phyloP scores from a whole-genome alignment of 2,113 vertebrate genomes.

The Pontoporia blainvillei region DNA sequence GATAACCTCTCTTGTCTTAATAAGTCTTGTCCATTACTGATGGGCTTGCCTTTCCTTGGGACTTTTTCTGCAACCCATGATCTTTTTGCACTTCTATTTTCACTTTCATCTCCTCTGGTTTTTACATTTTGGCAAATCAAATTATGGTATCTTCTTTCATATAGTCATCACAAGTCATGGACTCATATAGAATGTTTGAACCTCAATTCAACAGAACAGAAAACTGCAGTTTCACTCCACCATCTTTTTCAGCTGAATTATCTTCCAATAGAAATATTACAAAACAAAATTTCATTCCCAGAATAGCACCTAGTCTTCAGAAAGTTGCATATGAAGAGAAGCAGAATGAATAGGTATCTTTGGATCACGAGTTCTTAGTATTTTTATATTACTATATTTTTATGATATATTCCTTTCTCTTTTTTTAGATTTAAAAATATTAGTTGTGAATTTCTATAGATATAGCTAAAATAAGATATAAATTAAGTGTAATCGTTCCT shows the following conservation, averaged over 20 bases:
- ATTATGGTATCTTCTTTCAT: conserved; percentile 2
- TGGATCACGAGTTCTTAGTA: neutral
- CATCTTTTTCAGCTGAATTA: conserved; percentile 63
- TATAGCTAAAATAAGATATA: neutral
- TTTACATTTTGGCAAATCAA: conserved; percentile 36
- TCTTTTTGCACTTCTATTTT: neutral
- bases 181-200: conserved; percentile 78
- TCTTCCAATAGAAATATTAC: conserved; percentile 56
- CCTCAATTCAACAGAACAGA: conserved; percentile 64
- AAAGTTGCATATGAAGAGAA: conserved; percentile 53
- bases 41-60: neutral
- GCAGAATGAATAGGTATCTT: conserved; percentile 61
- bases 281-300: conserved; percentile 56
- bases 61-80: neutral
- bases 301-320: neutral
- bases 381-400: neutral
- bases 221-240: conserved; percentile 60
- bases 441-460: neutral
- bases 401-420: neutral
- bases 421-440: neutral
- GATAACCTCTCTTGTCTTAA: neutral
- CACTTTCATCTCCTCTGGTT: neutral
- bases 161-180: conserved; percentile 82
- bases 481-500: neutral
- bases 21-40: neutral